Percentiles rank a stretch among this genome's conserved stretches.
Conservation (phyloP, 2,888 invertebrate genomes). For the Iselma pallidipennis region DNA sequence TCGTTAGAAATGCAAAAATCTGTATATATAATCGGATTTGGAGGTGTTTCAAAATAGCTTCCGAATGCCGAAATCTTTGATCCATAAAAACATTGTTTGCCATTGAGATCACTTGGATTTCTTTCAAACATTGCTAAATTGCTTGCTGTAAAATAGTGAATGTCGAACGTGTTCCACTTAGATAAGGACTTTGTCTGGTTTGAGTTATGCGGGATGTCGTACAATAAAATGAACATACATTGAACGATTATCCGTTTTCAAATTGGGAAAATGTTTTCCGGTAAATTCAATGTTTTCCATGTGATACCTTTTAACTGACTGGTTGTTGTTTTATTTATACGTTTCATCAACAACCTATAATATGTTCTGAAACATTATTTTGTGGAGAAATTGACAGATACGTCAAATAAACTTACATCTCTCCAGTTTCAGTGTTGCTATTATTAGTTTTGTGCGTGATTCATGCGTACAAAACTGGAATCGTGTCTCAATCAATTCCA, state of each 20-base stretch:
- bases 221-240: slow-evolving; percentile 8
- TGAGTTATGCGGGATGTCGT: slow-evolving; percentile 9
- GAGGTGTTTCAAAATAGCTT: slow-evolving; percentile 8
- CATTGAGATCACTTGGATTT: slow-evolving; percentile 3
- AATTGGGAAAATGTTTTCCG: neutral
- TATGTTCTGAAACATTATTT: too few species aligned
- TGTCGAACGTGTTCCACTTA: slow-evolving; percentile 8
- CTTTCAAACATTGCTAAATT: slow-evolving; percentile 11
- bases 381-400: neutral
- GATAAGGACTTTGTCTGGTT: slow-evolving; percentile 5
- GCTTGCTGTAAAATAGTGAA: slow-evolving; percentile 9
- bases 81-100: slow-evolving; percentile 12
- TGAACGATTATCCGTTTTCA: neutral
- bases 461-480: too few species aligned
- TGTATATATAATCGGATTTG: too few species aligned
- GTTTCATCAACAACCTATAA: too few species aligned
- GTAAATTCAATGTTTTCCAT: neutral
- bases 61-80: too few species aligned
- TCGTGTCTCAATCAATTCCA: too few species aligned
- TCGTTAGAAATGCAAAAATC: too few species aligned
- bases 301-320: too few species aligned
- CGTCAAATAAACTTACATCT: neutral
- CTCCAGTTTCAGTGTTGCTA: too few species aligned
- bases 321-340: too few species aligned
- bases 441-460: too few species aligned